Conservation (phyloP, 2,888 invertebrate genomes). For the Drosophila mayaguana region DNA sequence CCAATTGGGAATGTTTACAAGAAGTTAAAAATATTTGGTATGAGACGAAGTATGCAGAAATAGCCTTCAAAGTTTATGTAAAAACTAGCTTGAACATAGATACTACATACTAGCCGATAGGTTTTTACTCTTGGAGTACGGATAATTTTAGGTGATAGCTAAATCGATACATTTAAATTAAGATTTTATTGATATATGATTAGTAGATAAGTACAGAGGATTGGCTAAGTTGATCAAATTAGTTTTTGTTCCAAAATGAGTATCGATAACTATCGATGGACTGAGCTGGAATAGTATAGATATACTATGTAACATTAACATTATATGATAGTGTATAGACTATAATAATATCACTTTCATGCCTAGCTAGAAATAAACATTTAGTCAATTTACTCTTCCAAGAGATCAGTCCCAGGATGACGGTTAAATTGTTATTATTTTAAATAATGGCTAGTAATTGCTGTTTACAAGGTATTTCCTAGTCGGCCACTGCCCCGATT, state of each 20-base stretch:
- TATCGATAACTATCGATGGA: no score
- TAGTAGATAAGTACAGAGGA: no score
- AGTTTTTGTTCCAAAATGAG: no score
- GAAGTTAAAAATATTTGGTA: not conserved
- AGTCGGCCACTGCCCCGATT: slow-evolving; percentile 10
- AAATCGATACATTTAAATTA: no score
- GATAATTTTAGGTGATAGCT: no score
- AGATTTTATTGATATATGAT: no score
- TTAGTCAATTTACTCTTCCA: not conserved
- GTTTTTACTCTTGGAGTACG: no score
- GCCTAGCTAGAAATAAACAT: not conserved
- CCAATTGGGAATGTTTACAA: not conserved
- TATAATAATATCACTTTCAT: not conserved
- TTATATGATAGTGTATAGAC: not conserved
- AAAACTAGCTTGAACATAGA: not conserved
- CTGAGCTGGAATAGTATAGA: no score
- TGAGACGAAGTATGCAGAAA: not conserved
- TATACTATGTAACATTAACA: not conserved
- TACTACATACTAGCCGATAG: not conserved
- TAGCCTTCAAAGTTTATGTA: not conserved
- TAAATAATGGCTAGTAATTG: not conserved
- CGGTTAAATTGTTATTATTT: not conserved
- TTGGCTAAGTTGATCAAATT: no score
- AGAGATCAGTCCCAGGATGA: not conserved
- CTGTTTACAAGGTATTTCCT: not conserved